Conservation (phyloP, 2,797 vertebrate species). For the Sebastes minor region DNA sequence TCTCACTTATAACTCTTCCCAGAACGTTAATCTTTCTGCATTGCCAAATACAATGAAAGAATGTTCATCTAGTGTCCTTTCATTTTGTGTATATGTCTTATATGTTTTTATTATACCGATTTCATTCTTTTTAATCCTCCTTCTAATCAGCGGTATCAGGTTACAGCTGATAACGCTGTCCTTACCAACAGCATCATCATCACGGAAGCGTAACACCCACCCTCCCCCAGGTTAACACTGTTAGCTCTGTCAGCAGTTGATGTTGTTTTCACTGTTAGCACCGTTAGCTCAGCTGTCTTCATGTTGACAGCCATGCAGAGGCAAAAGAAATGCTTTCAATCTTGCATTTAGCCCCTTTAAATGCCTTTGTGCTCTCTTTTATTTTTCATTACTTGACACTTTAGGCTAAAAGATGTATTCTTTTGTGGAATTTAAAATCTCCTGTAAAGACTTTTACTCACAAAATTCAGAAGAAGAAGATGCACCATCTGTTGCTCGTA, state of each 20-base stretch:
- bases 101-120: not conserved
- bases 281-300: too few species aligned
- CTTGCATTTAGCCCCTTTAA: too few species aligned
- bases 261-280: too few species aligned
- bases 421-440: not conserved
- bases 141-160: not conserved
- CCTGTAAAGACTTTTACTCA: not conserved
- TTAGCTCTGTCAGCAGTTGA: too few species aligned
- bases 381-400: not conserved
- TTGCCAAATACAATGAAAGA: constrained; percentile 5
- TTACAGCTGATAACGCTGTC: not conserved
- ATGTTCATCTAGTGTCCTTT: not conserved
- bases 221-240: too few species aligned
- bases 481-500: not conserved
- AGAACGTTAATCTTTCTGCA: not conserved
- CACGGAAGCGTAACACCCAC: too few species aligned
- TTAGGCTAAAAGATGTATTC: not conserved
- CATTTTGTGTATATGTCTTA: constrained; percentile 4
- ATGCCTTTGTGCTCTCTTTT: not conserved
- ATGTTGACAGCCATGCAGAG: too few species aligned
- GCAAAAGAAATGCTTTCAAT: too few species aligned
- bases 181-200: accelerated
- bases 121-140: not conserved
- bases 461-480: not conserved
- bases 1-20: not conserved